These are phyloP conservation scores for Colius striatus DNA, from an alignment of 2,113 vertebrate species.

Conservation along the genomic window DNA sequence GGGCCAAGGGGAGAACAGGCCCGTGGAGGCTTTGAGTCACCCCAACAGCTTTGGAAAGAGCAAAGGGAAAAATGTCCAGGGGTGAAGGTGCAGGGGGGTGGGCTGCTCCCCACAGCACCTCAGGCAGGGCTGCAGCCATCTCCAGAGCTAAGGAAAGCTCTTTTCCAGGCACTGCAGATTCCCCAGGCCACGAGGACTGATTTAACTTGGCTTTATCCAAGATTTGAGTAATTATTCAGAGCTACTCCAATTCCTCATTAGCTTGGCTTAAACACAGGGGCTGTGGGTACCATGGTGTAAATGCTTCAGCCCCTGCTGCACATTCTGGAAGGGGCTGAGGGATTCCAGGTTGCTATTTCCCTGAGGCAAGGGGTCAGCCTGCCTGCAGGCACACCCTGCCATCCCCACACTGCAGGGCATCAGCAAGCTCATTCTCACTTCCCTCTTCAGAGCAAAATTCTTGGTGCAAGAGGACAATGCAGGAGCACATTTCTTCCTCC, in stretches of 20 bases:
- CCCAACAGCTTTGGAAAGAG: rapidly evolving
- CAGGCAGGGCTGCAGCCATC: not conserved
- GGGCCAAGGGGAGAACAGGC: rapidly evolving
- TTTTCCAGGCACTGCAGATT: not conserved
- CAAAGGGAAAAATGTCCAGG: not conserved
- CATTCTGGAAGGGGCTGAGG: not conserved
- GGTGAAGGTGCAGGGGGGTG: rapidly evolving
- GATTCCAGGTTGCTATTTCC: not conserved
- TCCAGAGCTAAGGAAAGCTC: not conserved
- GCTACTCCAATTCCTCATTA: not conserved
- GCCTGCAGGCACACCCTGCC: not conserved
- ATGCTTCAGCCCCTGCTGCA: rapidly evolving
- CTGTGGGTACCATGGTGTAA: rapidly evolving
- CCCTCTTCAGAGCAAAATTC: not conserved
- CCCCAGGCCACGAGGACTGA: not conserved
- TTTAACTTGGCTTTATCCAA: not conserved
- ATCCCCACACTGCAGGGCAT: rapidly evolving
- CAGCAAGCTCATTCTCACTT: not conserved
- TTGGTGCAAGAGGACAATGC: not conserved
- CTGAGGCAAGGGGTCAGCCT: not conserved
- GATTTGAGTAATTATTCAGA: not conserved
- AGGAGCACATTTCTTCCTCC: not conserved
- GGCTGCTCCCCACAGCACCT: not conserved
- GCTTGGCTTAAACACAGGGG: not conserved
- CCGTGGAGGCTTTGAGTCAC: not conserved